phyloP scores from a whole-genome alignment of 2,113 vertebrate species.

The Ageneiosus marmoratus region DNA sequence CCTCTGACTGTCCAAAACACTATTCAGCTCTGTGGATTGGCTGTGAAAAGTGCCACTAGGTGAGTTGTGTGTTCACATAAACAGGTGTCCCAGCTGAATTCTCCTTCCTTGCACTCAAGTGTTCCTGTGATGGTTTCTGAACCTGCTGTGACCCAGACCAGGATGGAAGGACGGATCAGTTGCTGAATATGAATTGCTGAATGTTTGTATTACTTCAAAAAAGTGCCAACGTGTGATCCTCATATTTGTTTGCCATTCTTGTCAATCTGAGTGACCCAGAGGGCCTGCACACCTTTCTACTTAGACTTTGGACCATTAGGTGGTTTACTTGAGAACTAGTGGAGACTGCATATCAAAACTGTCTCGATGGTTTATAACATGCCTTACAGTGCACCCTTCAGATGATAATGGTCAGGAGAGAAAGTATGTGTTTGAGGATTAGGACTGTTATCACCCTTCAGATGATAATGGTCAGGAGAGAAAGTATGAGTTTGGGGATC shows the following conservation, averaged over 20 bases:
- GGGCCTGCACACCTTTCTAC: not conserved
- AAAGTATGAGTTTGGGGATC: conserved; percentile 93
- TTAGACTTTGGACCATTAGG: not conserved
- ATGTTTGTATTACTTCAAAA: not conserved
- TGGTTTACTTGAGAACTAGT: not conserved
- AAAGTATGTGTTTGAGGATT: conserved; percentile 92
- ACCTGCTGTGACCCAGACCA: not conserved
- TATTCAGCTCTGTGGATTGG: not conserved
- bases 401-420: conserved; percentile 89
- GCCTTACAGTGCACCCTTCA: not conserved
- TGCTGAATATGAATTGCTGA: not conserved
- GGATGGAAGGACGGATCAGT: not conserved
- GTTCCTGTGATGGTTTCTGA: not conserved
- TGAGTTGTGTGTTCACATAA: not conserved
- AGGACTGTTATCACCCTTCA: conserved; percentile 80
- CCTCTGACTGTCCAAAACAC: not conserved
- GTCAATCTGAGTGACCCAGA: not conserved
- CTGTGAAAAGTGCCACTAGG: not conserved
- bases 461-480: conserved; percentile 89
- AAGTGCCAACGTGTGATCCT: not conserved
- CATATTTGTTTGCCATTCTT: not conserved
- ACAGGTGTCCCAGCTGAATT: not conserved
- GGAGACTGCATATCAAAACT: not conserved
- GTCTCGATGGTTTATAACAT: not conserved
- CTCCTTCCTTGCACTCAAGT: not conserved